A percentile compares a stretch with the other conserved stretches of the same genome.
Conservation (phyloP, 2,888 invertebrate genomes). For the Diarsia brunnea region DNA sequence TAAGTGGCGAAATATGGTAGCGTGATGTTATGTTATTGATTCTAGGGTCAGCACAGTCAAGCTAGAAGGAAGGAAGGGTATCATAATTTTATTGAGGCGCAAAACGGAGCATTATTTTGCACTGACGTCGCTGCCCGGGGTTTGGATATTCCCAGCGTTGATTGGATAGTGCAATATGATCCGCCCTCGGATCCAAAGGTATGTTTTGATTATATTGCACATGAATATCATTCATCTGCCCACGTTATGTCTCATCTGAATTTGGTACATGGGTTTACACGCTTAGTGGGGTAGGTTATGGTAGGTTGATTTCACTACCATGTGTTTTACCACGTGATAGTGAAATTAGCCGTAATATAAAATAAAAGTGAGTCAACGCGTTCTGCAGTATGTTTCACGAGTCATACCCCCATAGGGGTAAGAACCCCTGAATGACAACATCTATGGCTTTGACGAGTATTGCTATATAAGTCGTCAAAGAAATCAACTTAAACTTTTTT, state of each 20-base stretch:
- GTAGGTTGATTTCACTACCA: too few relatives aligned
- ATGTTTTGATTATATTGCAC: conserved; percentile 42
- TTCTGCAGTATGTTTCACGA: not conserved
- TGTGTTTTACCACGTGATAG: too few relatives aligned
- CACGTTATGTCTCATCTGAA: not conserved
- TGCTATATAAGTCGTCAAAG: not conserved
- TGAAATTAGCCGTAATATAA: not conserved
- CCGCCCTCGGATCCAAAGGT: conserved; percentile 99
- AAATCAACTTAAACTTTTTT: too few relatives aligned
- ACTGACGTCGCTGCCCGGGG: conserved; percentile 99
- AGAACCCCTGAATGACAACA: not conserved
- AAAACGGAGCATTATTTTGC: conserved; percentile 97
- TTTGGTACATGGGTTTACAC: too few relatives aligned
- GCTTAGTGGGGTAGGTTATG: too few relatives aligned
- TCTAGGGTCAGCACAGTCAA: conserved; percentile 98
- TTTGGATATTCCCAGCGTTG: conserved; percentile 98
- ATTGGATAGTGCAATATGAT: conserved; percentile 99
- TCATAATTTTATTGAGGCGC: conserved; percentile 98
- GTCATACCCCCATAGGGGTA: too few relatives aligned
- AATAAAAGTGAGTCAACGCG: not conserved
- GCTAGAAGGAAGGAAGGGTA: conserved; percentile 98
- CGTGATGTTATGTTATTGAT: not conserved
- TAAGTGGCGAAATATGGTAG: not conserved
- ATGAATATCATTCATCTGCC: too few relatives aligned
- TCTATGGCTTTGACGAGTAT: not conserved